Percentiles rank a stretch among this genome's conserved stretches.
Evolutionary conservation across 2,888 invertebrate genomes (phyloP).

Genomic region (Drosophila pseudotakahashii): DNA sequence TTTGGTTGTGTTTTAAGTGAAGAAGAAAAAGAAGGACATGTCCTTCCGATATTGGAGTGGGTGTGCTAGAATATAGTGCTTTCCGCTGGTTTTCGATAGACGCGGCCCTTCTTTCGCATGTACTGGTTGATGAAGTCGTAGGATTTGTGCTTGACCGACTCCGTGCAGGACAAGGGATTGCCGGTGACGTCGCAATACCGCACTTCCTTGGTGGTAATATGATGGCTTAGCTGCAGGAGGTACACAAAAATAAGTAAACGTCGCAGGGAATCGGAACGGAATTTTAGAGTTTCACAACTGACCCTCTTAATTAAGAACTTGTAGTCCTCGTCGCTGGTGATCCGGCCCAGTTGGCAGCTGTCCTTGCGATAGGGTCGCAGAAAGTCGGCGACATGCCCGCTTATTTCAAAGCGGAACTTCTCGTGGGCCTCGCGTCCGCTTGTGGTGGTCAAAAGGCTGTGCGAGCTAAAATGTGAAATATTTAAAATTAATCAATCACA

Average conservation of each 20-base stretch:
- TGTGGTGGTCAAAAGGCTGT: slow-evolving; percentile 18
- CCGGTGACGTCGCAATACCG: slow-evolving; percentile 66
- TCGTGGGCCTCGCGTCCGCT: slow-evolving; percentile 53
- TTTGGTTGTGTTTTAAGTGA: slow-evolving; percentile 1
- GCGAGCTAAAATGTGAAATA: background rate
- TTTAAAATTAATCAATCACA: too few relatives aligned
- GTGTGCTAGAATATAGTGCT: slow-evolving; percentile 14
- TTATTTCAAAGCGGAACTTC: slow-evolving; percentile 66
- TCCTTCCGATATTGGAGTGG: background rate
- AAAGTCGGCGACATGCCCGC: slow-evolving; percentile 62
- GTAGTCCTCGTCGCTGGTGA: slow-evolving; percentile 94
- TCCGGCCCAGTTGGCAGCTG: slow-evolving; percentile 93
- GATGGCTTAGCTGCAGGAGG: slow-evolving; percentile 55
- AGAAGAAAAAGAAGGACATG: background rate
- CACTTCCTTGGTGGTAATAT: slow-evolving; percentile 66
- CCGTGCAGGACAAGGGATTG: slow-evolving; percentile 58
- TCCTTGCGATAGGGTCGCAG: slow-evolving; percentile 90
- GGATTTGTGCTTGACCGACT: slow-evolving; percentile 94
- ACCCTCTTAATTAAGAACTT: slow-evolving; percentile 68
- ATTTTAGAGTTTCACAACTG: background rate
- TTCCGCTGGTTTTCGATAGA: slow-evolving; percentile 78
- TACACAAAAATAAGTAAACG: background rate
- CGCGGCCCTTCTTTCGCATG: slow-evolving; percentile 96
- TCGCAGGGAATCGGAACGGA: too few relatives aligned
- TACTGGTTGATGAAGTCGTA: slow-evolving; percentile 97